A percentile compares a stretch with the other conserved stretches of the same genome.
Evolutionary conservation across 2,797 vertebrate genomes (phyloP).

Genomic region (Pangasius mekongensis): DNA sequence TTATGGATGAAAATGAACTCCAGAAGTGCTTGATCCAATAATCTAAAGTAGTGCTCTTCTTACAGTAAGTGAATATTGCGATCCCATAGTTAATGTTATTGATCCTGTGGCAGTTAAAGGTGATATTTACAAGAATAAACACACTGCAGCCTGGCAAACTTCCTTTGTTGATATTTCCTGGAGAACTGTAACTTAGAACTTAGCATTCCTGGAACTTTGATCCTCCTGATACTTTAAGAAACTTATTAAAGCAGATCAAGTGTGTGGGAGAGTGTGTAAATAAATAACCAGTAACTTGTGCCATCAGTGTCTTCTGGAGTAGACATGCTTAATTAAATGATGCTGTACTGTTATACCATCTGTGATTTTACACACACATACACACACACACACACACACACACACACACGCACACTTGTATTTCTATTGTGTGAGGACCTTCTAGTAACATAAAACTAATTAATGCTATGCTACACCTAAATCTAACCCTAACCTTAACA

Average conservation of each 20-base stretch:
- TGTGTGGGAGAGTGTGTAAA: slow-evolving; percentile 10
- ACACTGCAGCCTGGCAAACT: background rate
- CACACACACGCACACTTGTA: background rate
- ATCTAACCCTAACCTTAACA: background rate
- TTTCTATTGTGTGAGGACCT: background rate
- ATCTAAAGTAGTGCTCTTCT: background rate
- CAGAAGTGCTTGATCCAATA: background rate
- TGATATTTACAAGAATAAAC: background rate
- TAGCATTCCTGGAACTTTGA: background rate
- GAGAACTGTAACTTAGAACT: background rate
- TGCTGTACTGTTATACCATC: background rate
- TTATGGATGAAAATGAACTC: background rate
- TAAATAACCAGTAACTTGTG: slow-evolving; percentile 12
- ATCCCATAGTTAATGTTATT: background rate
- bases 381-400: background rate
- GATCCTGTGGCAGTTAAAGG: background rate
- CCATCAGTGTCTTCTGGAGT: background rate
- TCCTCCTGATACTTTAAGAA: background rate
- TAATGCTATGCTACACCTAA: background rate
- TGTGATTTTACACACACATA: background rate
- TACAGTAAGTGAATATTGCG: background rate
- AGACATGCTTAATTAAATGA: slow-evolving; percentile 24
- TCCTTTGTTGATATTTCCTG: background rate
- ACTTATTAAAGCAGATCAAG: background rate
- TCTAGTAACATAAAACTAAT: background rate